A percentile compares a stretch with the other conserved stretches of the same genome.
Evolutionary conservation across 2,797 vertebrate species (phyloP).

Genomic region (Lutjanus campechanus): DNA sequence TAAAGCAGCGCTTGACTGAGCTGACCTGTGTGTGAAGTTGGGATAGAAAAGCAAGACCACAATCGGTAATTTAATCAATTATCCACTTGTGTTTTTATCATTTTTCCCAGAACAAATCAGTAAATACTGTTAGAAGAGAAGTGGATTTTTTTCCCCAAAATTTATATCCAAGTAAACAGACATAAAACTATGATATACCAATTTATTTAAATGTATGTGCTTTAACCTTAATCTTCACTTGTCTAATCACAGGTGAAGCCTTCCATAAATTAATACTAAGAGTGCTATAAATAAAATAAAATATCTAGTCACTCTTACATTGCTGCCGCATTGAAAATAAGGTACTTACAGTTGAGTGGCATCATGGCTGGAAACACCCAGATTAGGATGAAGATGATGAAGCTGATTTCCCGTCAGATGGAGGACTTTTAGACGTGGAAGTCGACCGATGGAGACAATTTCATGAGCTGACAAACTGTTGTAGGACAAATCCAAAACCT

Average conservation of each 20-base stretch:
- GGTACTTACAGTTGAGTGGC: constrained; percentile 50
- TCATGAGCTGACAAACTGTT: constrained; percentile 85
- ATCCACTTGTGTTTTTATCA: neutral
- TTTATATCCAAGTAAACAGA: neutral
- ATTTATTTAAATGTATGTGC: neutral
- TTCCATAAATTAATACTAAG: neutral
- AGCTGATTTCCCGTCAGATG: constrained; percentile 89
- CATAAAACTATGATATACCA: neutral
- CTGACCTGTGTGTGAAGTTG: constrained; percentile 1
- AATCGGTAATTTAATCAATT: neutral
- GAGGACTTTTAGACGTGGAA: constrained; percentile 87
- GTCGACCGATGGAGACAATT: constrained; percentile 79
- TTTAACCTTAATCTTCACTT: neutral
- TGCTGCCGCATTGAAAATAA: neutral
- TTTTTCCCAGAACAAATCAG: constrained; percentile 15
- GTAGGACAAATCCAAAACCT: constrained; percentile 92
- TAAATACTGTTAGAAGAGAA: neutral
- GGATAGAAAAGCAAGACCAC: neutral
- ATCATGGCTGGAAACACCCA: constrained; percentile 62
- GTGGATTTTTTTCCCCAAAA: neutral
- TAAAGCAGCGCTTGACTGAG: neutral
- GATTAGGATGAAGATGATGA: constrained; percentile 82
- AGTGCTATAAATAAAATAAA: neutral
- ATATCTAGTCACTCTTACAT: neutral
- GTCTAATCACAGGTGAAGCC: neutral